Base-by-base conservation (phyloP, 2,113 vertebrate genomes). In the Muscicapa adusta region DNA sequence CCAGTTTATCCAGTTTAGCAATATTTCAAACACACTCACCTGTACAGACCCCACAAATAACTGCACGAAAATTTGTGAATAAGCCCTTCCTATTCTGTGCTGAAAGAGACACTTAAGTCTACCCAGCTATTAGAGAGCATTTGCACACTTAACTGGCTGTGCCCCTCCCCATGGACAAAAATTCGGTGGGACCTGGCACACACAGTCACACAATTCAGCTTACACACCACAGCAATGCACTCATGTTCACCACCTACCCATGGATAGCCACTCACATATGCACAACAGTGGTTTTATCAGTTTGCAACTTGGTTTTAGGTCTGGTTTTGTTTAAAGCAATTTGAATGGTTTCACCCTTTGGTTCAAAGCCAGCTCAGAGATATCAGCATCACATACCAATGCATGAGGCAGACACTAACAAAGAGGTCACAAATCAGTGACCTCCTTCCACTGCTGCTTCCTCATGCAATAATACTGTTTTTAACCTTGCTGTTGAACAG, bases 211-310 rank as follows among this genome's bases (percentile, higher is more conserved):
- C 3, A 25, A 4, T 9, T 42, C 70, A 47, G 51, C 18, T 84
- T 66, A 67, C 33, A 17, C 16, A 18, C 2, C 18, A 29, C 23
- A 85, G 50, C 14, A 40, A 38, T 0, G 19, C 0, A 48, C 38
- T 6, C 8, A 5, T 0, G 1, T 29, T 71, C 40, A 68, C 18
- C 47, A 61, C 10, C 15, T 9, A 20, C 51, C 14, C 5, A 0
- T 7, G 29, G 31, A 67, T 43, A 56, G 56, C 50, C n/a, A 54
- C 20, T 71, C 16, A 2, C 53, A n/a, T 11, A 90, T 10, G 9
- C 33, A 45, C 40, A 50, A 60, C 9, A 82, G 19, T 17, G 22
- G 4, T 17, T 85, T 74, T 28, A 61, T 10, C 33, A 58, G 36
- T 17, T 26, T 38, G 20, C 1, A 2, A 11, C 9, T 2, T 42